Base-by-base conservation (phyloP, 2,797 vertebrate genomes). In the Rhinatrema bivittatum region DNA sequence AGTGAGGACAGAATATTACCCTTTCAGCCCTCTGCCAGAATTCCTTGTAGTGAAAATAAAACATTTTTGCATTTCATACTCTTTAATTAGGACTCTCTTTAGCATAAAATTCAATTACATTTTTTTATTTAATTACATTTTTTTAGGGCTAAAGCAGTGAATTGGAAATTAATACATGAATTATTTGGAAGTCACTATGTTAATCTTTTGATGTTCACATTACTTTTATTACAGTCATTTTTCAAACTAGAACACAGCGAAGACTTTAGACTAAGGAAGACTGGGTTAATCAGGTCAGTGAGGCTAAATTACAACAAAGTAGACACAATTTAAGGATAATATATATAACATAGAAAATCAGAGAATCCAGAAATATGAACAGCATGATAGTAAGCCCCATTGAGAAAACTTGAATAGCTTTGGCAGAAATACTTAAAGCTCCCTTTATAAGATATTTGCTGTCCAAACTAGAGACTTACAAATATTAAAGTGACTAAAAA, bases 241-340 rank as follows among this genome's bases (percentile, higher is more conserved):
- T 6, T 17, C 28, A 5, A 4, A 46, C 42, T 25, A 4, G 10
- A 33, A 42, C 39, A 11, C 38, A 23, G 16, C 3, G 45, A 16
- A 20, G 31, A n/a, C 5, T 12, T 25, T 30, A 10, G 16, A 14
- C 9, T 37, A 2, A 4, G n/a, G 31, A 43, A 9, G 14, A 13
- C 4, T 4, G 25, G 12, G 51, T 29, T 32, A 40, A 29, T 30
- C 50, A 54, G 15, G 36, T 41, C 7, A 56, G 51, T 37, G n/a
- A 32, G 5, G 1, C 51, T 56, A 45, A 10, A 24, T 60, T 64
- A 39, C 10, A 20, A 35, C 32, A 25, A 39, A 36, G 32, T 51
- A 62, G 68, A 52, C 45, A 51, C 61, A 56, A 3, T 22, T 31
- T 62, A 44, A 20, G 37, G 47, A 58, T 51, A n/a, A n/a, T n/a